A percentile compares a stretch with the other conserved stretches of the same genome.
Evolutionary conservation across 1,140 invertebrate genomes (phyloP).

Genomic region (Drosophila kanapiae): DNA sequence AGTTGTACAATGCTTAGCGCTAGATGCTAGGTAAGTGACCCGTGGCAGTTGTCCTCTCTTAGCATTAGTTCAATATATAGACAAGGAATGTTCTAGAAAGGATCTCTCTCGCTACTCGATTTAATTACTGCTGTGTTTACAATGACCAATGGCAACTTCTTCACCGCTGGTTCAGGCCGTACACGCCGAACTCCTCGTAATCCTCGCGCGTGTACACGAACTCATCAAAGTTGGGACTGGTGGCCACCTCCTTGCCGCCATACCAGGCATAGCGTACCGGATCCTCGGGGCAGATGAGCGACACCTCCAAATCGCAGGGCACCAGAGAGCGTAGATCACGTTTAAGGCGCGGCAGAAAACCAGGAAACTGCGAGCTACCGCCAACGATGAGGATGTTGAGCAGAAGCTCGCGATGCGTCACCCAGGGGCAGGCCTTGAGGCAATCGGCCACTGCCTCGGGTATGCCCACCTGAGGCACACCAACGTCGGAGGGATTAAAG

Average conservation of each 20-base stretch:
- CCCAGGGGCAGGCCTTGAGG: conserved; percentile 90
- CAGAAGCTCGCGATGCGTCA: conserved; percentile 92
- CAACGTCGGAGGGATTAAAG: conserved; percentile 98
- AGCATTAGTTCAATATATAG: conserved; percentile 41
- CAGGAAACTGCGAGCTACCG: conserved; percentile 94
- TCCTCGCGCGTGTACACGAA: conserved; percentile 92
- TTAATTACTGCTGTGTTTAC: conserved; percentile 9
- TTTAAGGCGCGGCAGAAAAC: conserved; percentile 93
- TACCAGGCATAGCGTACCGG: conserved; percentile 95
- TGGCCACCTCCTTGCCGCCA: conserved; percentile 92
- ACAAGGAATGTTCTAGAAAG: conserved; percentile 36
- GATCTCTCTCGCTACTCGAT: neutral
- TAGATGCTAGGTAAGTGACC: conserved; percentile 48
- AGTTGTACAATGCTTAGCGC: conserved; percentile 51
- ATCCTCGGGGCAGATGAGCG: conserved; percentile 90
- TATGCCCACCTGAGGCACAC: conserved; percentile 94
- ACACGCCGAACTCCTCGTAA: conserved; percentile 94
- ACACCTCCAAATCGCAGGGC: conserved; percentile 91
- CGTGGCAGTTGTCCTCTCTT: conserved; percentile 30
- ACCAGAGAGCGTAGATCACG: conserved; percentile 93
- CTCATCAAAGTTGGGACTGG: conserved; percentile 90
- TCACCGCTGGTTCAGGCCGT: conserved; percentile 58
- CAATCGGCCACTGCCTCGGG: conserved; percentile 94
- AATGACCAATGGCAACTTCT: neutral
- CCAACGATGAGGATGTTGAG: conserved; percentile 96